phyloP scores from a whole-genome alignment of 2,113 vertebrate genomes.

The Prietella phreatophila region DNA sequence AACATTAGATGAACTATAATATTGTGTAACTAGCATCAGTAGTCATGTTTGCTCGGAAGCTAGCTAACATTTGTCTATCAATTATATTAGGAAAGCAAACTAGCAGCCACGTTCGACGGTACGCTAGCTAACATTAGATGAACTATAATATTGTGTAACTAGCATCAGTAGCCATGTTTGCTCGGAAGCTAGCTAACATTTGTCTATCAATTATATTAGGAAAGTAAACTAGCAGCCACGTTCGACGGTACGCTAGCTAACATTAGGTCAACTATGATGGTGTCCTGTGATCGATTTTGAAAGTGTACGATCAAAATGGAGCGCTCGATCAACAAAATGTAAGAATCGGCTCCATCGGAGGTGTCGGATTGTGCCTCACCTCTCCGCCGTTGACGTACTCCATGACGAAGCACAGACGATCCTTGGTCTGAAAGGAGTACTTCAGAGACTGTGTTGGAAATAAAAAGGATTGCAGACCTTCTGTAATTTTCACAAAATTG shows the following conservation, averaged over 20 bases:
- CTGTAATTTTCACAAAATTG: not conserved
- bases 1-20: not conserved
- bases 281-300: not conserved
- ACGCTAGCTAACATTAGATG: not conserved
- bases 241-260: not conserved
- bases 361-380: constrained; percentile 70
- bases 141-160: not conserved
- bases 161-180: not conserved
- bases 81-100: too few relatives aligned
- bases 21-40: not conserved
- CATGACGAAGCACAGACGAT: constrained; percentile 97
- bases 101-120: not conserved
- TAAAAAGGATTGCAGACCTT: constrained; percentile 52
- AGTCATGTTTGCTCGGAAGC: not conserved
- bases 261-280: not conserved
- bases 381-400: constrained; percentile 97
- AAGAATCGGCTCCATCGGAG: not conserved
- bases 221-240: not conserved
- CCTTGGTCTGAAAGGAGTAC: constrained; percentile 98
- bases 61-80: too few relatives aligned
- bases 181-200: not conserved
- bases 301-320: not conserved
- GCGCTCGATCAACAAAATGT: not conserved
- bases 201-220: too few relatives aligned
- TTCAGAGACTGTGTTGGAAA: constrained; percentile 88